These are phyloP conservation scores for Ceratothoa steindachneri DNA, from an alignment of 2,888 invertebrate species.

Conservation along the genomic window DNA sequence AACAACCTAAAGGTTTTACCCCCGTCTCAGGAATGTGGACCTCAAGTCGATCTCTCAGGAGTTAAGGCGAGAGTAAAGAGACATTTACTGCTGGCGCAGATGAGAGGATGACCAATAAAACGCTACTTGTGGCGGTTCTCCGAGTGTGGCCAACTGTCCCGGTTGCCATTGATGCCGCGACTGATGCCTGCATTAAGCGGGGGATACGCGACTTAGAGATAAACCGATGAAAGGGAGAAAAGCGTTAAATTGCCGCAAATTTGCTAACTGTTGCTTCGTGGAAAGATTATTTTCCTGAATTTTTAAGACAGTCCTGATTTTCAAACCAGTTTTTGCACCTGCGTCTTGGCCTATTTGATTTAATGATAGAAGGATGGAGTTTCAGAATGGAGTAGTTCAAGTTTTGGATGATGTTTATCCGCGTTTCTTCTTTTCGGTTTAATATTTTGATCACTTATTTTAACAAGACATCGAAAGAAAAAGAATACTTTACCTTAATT, in stretches of 20 bases:
- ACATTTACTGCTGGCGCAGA: conserved; percentile 3
- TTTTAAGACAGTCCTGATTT: too few relatives aligned
- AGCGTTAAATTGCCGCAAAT: neutral
- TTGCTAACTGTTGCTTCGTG: conserved; percentile 2
- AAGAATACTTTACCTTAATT: too few relatives aligned
- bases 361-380: too few relatives aligned
- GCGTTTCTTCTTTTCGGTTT: too few relatives aligned
- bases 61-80: conserved; percentile 5
- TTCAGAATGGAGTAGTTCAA: too few relatives aligned
- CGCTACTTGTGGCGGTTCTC: conserved; percentile 1
- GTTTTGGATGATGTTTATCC: too few relatives aligned
- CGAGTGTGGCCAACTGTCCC: conserved; percentile 4
- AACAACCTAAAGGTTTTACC: neutral
- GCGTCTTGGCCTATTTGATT: too few relatives aligned
- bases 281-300: neutral
- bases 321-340: too few relatives aligned
- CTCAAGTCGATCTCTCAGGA: conserved; percentile 10
- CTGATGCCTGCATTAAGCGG: conserved; percentile 9
- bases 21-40: neutral
- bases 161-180: neutral
- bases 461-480: too few relatives aligned
- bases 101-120: conserved; percentile 1
- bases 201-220: neutral
- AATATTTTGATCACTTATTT: too few relatives aligned
- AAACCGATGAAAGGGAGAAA: neutral